Conservation (phyloP, 2,113 vertebrate species). For the Camelus bactrianus region DNA sequence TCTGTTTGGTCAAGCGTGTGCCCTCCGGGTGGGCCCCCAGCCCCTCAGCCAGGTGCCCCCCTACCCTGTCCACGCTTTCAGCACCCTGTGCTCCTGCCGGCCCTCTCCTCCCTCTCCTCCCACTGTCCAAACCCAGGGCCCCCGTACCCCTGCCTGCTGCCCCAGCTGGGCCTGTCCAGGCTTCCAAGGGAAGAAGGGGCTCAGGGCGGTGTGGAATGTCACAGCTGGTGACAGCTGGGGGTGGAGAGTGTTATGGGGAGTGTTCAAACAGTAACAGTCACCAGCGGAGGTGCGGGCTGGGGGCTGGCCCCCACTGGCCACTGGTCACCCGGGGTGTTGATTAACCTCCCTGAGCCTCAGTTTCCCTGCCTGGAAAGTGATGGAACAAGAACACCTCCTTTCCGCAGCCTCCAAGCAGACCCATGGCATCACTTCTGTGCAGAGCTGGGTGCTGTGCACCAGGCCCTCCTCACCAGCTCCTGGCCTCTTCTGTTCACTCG, state of each 20-base stretch:
- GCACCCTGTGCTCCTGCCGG: neutral
- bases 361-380: neutral
- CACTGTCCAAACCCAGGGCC: neutral
- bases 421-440: accelerated
- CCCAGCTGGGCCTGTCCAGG: neutral
- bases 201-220: accelerated
- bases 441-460: neutral
- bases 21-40: neutral
- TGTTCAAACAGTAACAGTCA: accelerated
- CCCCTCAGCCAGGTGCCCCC: neutral
- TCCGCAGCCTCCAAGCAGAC: neutral
- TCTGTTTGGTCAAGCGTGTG: neutral
- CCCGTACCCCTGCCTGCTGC: accelerated
- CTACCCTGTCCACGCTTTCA: accelerated
- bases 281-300: accelerated
- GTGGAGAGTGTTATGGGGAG: accelerated
- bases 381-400: accelerated
- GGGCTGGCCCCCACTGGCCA: neutral
- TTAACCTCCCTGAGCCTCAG: neutral
- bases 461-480: neutral
- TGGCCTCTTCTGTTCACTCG: neutral
- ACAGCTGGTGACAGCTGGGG: accelerated
- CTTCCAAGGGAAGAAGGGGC: neutral
- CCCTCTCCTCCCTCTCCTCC: neutral
- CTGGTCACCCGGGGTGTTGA: accelerated